Percentiles rank a stretch among this genome's conserved stretches.
phyloP scores from a whole-genome alignment of 23 tunicate genomes.

The Oikopleura albicans region DNA sequence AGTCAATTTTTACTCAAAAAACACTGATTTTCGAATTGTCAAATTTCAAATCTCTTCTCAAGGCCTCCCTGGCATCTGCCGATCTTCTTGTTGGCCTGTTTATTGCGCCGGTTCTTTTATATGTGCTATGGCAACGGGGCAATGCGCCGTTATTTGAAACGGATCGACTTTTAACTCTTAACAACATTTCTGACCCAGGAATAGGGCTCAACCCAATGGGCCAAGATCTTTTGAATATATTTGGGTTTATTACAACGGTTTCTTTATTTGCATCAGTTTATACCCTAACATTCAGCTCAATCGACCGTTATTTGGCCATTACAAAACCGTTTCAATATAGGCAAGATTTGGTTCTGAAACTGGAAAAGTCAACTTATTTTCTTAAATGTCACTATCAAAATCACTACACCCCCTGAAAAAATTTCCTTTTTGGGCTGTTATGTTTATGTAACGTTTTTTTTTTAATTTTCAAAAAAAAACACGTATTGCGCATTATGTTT shows the following conservation, averaged over 20 bases:
- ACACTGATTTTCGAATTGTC: too few relatives aligned
- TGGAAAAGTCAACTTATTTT: too few relatives aligned
- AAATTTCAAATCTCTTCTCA: neutral
- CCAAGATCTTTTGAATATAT: neutral
- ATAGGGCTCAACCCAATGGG: neutral
- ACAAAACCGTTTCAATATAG: neutral
- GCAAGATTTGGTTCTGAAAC: neutral
- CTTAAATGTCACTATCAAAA: too few relatives aligned
- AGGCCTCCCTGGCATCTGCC: constrained; percentile 4
- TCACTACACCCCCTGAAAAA: too few relatives aligned
- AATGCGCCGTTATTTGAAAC: neutral
- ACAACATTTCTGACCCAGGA: neutral
- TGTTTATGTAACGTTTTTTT: too few relatives aligned
- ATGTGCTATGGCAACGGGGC: neutral
- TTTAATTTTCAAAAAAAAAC: too few relatives aligned
- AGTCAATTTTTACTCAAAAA: too few relatives aligned
- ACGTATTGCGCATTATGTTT: too few relatives aligned
- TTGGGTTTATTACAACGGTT: neutral
- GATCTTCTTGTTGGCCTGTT: neutral
- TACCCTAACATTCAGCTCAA: neutral
- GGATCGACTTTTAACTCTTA: neutral
- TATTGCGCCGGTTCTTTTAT: neutral
- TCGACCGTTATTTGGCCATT: constrained; percentile 3
- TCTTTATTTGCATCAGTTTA: neutral
- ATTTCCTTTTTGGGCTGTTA: too few relatives aligned